A percentile compares a stretch with the other conserved stretches of the same genome.
Conservation (phyloP, 2,888 invertebrate genomes). For the Dione juno region DNA sequence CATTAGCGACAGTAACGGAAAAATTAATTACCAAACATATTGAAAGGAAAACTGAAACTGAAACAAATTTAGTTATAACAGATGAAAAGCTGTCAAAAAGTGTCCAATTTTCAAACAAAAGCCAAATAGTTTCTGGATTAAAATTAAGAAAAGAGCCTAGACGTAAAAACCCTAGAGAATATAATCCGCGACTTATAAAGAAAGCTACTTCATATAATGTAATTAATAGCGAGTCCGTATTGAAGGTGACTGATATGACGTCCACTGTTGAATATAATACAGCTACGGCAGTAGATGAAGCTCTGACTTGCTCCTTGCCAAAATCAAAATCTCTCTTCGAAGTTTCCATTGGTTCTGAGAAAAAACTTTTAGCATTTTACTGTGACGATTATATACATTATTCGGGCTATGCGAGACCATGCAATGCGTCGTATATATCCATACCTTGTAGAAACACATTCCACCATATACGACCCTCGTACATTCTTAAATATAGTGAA, state of each 20-base stretch:
- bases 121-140: constrained; percentile 52
- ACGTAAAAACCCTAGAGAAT: constrained; percentile 51
- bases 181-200: constrained; percentile 54
- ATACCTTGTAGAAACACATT: constrained; percentile 17
- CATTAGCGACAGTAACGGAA: constrained; percentile 59
- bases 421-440: constrained; percentile 18
- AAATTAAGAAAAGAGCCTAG: constrained; percentile 59
- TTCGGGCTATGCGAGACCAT: constrained; percentile 1
- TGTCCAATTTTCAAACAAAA: constrained; percentile 57
- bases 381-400: constrained; percentile 50
- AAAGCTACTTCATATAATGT: constrained; percentile 68
- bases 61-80: constrained; percentile 15
- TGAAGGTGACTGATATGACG: constrained; percentile 74
- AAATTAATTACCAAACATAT: constrained; percentile 57
- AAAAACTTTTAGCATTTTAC: constrained; percentile 57
- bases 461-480: constrained; percentile 9
- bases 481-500: constrained; percentile 21
- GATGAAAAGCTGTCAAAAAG: constrained; percentile 49
- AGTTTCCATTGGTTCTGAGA: constrained; percentile 50
- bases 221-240: constrained; percentile 71
- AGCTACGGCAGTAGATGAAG: constrained; percentile 47
- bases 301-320: constrained; percentile 50
- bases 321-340: constrained; percentile 60
- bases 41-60: constrained; percentile 29
- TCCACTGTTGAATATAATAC: constrained; percentile 52